A percentile compares a stretch with the other conserved stretches of the same genome.
Evolutionary conservation across 2,888 invertebrate genomes (phyloP).

Genomic region (Trichacis sp.): DNA sequence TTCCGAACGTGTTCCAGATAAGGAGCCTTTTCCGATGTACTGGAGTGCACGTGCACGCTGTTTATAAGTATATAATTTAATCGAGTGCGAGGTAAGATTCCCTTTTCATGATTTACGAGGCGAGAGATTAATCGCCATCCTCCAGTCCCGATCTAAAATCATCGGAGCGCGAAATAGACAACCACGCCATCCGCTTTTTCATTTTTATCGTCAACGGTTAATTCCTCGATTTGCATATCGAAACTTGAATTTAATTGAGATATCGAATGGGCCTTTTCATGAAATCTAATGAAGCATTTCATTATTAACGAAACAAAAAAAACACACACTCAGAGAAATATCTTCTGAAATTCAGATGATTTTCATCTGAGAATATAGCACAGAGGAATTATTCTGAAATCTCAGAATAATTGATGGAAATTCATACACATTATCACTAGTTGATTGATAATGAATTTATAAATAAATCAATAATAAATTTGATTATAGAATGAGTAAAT

Average conservation of each 20-base stretch:
- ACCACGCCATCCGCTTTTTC: constrained; percentile 15
- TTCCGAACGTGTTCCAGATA: background rate
- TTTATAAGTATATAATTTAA: constrained; percentile 26
- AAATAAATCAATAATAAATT: no score
- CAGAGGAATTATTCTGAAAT: no score
- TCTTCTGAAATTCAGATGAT: no score
- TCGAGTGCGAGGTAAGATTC: constrained; percentile 29
- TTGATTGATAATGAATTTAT: no score
- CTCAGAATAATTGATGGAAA: no score
- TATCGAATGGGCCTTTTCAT: background rate
- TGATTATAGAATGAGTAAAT: no score
- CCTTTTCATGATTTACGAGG: constrained; percentile 30
- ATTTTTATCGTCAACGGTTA: background rate
- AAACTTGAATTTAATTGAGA: background rate
- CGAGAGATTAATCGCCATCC: constrained; percentile 28
- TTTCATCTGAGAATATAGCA: no score
- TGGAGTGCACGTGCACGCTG: background rate
- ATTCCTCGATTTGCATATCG: background rate
- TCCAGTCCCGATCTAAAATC: constrained; percentile 15
- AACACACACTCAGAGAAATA: no score
- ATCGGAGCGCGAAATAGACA: constrained; percentile 25
- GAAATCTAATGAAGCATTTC: background rate
- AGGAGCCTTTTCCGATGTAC: background rate
- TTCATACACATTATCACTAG: no score
- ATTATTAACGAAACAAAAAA: no score